Evolutionary conservation across 2,113 vertebrate genomes (phyloP), one percentile per base, ranked within the genome.

Genomic region (Pelodiscus sinensis): DNA sequence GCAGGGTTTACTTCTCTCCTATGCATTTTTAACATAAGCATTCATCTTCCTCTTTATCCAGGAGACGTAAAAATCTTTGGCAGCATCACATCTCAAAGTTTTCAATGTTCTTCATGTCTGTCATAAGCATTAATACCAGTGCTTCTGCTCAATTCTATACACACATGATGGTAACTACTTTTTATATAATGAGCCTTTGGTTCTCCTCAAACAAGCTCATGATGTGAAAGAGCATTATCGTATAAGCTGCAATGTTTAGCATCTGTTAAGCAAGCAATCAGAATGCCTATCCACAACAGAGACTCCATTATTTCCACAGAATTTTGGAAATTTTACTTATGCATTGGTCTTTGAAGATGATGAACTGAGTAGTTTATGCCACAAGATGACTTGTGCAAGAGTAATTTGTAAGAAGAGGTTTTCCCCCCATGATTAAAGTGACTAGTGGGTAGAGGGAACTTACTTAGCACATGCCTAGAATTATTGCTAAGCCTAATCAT

Each of bases 401-500:
- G 3, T n/a, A 88, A 15, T 56, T 86, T 65, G 50, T 78, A 71
- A 89, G 22, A 81, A 27, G 82, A 50, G 16, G 55, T 60, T 54
- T 89, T 85, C 78, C 12, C 78, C 24, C 54, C 75, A 44, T 88
- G 77, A 81, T 54, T 50, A 31, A 84, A 77, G 29, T 57, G 19
- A 55, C 57, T 88, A 57, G n/a, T 50, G 87, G 82, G 82, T 85
- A 81, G 84, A 31, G 19, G 84, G 73, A 79, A 94, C 75, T 78
- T 58, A 94, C 75, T 78, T 58, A 89, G 79, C 13, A 81, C 13
- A 50, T 35, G 56, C n/a, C 14, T 50, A 82, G 82, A 80, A 52
- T 78, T 84, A 90, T 96, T 89, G 80, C 52, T 85, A 56, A 80
- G n/a, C 12, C 77, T 92, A 96, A 91, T 82, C 73, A 93, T 65